These are phyloP conservation scores for Leptinotarsa rubiginosa DNA, from an alignment of 2,888 invertebrate genomes.

Conservation along the genomic window DNA sequence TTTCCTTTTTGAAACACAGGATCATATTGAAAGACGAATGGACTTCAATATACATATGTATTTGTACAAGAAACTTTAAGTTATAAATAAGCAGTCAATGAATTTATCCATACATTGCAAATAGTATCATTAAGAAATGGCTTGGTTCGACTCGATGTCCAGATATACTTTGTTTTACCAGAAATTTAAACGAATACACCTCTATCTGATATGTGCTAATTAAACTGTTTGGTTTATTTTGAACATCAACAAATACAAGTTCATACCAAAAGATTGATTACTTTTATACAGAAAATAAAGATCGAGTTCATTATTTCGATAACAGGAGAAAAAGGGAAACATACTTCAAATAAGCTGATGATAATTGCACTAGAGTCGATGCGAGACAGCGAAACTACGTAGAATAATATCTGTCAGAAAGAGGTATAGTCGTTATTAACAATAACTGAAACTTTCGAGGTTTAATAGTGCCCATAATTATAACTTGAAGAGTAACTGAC, in stretches of 20 bases:
- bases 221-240: neutral
- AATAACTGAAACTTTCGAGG: neutral
- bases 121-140: neutral
- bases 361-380: too few species aligned
- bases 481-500: neutral
- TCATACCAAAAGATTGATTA: too few species aligned
- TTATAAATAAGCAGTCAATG: constrained; percentile 8
- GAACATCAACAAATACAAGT: too few species aligned
- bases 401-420: neutral
- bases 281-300: too few species aligned
- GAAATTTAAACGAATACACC: neutral
- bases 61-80: constrained; percentile 1
- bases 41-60: neutral
- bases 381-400: neutral
- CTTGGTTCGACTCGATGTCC: neutral
- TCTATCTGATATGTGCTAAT: neutral
- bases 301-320: too few species aligned
- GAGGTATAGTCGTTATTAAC: neutral
- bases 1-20: too few species aligned
- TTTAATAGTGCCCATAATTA: neutral
- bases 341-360: too few species aligned
- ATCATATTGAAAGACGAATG: neutral
- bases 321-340: too few species aligned
- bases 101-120: neutral
- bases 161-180: neutral